Evolutionary conservation across 2,797 vertebrate species (phyloP), one percentile per base, ranked within the genome.

Genomic region (Pipistrellus kuhlii): DNA sequence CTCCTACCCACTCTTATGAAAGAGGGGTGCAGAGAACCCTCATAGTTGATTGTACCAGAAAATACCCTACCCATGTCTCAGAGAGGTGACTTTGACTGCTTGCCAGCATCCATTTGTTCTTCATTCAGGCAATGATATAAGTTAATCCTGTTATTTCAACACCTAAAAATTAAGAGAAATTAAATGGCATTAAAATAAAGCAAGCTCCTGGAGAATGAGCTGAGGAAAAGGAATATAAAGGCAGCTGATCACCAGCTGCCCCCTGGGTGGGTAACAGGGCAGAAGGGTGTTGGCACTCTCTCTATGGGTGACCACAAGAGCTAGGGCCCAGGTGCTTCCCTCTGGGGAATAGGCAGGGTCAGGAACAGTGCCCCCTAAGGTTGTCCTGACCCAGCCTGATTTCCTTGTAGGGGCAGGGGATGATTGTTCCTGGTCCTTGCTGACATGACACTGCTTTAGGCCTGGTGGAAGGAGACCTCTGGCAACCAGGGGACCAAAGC

Each of bases 91-190:
- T 97, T 95, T 97, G 96, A 93, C 78, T 94, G 89, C 89, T 44
- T 35, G 93, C 95, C 96, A 95, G 59, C 82, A 95, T 92, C 88
- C 44, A 94, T 97, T 94, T 94, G 53, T 64, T 86, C 93, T 93
- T 95, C n/a, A 95, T 90, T 88, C 83, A 90, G n/a, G 14, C 89
- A 94, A 71, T 95, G 94, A 96, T 97, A 85, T 94, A 92, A 93
- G 95, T 93, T 97, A 96, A 96, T 97, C 97, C 80, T 89, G 2
- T 95, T 95, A 95, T 96, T 97, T 17, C 82, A 96, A 93, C 85
- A 88, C 93, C 89, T 66, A 82, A 94, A 95, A 96, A 92, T 95
- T 94, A 85, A 96, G 95, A 91, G 85, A 97, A 97, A 97, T 97
- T 91, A 96, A 96, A 94, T 96, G 96, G 66, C 55, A 89, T 76